Evolutionary conservation across 2,113 vertebrate genomes (phyloP).

Genomic region (Picathartes gymnocephalus): DNA sequence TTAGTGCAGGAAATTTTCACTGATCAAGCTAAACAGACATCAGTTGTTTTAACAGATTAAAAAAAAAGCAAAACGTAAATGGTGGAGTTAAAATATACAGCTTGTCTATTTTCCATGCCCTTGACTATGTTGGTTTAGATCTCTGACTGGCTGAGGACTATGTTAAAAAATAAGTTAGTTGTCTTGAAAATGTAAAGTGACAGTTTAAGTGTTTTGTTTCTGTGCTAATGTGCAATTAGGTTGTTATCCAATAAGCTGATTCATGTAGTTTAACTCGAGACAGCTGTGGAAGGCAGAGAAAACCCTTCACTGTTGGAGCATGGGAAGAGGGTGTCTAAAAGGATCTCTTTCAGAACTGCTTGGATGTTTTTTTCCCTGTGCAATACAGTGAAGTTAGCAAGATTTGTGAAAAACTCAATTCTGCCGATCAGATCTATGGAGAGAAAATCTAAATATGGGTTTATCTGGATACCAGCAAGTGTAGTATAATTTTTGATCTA

Average conservation of each 20-base stretch:
- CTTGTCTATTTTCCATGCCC: neutral
- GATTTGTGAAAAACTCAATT: neutral
- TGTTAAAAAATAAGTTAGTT: constrained; percentile 27
- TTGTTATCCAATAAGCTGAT: constrained; percentile 66
- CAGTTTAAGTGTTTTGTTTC: constrained; percentile 60
- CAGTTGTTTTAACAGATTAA: neutral
- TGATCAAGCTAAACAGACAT: neutral
- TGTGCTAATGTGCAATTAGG: constrained; percentile 66
- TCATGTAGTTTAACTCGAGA: constrained; percentile 58
- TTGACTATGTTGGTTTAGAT: neutral
- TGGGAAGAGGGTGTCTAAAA: neutral
- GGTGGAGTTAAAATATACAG: neutral
- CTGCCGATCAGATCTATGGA: neutral
- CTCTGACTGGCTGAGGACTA: neutral
- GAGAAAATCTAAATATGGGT: neutral
- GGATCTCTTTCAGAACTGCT: neutral
- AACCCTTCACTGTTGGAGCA: neutral
- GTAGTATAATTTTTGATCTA: neutral
- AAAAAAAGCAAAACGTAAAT: neutral
- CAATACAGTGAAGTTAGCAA: neutral
- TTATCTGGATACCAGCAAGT: neutral
- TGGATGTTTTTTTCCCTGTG: neutral
- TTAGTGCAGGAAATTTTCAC: constrained; percentile 18
- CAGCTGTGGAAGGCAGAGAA: constrained; percentile 55
- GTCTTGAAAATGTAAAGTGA: constrained; percentile 64